A percentile compares a stretch with the other conserved stretches of the same genome.
Conservation (phyloP, 2,888 invertebrate genomes). For the Oeneis ivallda region DNA sequence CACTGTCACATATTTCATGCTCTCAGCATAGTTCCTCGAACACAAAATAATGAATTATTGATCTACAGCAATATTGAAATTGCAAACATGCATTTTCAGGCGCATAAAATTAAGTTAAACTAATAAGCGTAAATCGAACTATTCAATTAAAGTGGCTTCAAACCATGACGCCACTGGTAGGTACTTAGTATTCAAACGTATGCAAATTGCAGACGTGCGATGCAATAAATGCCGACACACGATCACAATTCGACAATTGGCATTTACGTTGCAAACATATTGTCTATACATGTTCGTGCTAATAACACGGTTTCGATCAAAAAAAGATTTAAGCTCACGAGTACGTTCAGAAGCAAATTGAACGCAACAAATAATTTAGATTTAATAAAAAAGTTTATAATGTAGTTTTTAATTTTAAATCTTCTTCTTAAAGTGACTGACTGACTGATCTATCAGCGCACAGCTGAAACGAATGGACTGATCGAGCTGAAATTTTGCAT, state of each 20-base stretch:
- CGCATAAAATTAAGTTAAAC: conserved; percentile 57
- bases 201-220: conserved; percentile 80
- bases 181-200: conserved; percentile 81
- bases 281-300: conserved; percentile 46
- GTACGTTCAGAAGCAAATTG: too few relatives aligned
- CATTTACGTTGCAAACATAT: conserved; percentile 72
- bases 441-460: too few relatives aligned
- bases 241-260: conserved; percentile 80
- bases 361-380: too few relatives aligned
- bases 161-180: conserved; percentile 69
- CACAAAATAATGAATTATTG: background rate
- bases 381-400: too few relatives aligned
- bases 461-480: too few relatives aligned
- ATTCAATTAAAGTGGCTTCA: conserved; percentile 78
- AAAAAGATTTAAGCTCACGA: background rate
- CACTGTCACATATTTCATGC: background rate
- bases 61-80: conserved; percentile 13
- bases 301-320: background rate
- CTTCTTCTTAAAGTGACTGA: too few relatives aligned
- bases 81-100: conserved; percentile 39
- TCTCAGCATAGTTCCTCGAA: background rate
- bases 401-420: too few relatives aligned
- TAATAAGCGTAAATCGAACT: conserved; percentile 74
- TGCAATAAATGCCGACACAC: conserved; percentile 80
- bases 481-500: too few relatives aligned